Conservation (phyloP, 1,140 invertebrate species). For the Lucilia sericata region DNA sequence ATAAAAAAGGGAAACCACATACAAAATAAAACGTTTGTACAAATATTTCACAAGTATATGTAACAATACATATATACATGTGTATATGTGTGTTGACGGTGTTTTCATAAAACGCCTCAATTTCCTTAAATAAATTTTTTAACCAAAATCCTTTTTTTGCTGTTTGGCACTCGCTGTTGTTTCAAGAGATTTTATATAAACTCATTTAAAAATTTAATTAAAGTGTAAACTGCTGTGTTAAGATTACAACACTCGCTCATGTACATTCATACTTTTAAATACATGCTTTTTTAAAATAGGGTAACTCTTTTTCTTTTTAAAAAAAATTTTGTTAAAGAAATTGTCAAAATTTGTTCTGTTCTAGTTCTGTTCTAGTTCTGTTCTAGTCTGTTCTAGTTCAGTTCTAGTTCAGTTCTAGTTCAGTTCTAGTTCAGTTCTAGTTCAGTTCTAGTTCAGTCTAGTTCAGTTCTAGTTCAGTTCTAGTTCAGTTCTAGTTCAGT, state of each 20-base stretch:
- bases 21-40: background rate
- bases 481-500: too few species aligned
- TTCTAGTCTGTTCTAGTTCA: too few species aligned
- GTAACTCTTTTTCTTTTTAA: too few species aligned
- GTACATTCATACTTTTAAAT: background rate
- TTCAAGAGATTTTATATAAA: constrained; percentile 17
- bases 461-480: too few species aligned
- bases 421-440: too few species aligned
- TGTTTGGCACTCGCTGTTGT: background rate
- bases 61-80: background rate
- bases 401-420: too few species aligned
- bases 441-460: too few species aligned
- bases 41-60: background rate
- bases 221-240: constrained; percentile 46
- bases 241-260: constrained; percentile 36
- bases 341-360: too few species aligned
- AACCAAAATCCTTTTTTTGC: constrained; percentile 33
- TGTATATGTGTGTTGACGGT: background rate
- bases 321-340: too few species aligned
- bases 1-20: background rate
- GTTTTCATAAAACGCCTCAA: constrained; percentile 5
- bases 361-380: too few species aligned
- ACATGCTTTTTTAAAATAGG: background rate
- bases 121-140: constrained; percentile 31
- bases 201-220: constrained; percentile 48